Percentiles rank a stretch among this genome's conserved stretches.
Conservation (phyloP, 2,797 vertebrate genomes). For the Tachyglossus aculeatus region DNA sequence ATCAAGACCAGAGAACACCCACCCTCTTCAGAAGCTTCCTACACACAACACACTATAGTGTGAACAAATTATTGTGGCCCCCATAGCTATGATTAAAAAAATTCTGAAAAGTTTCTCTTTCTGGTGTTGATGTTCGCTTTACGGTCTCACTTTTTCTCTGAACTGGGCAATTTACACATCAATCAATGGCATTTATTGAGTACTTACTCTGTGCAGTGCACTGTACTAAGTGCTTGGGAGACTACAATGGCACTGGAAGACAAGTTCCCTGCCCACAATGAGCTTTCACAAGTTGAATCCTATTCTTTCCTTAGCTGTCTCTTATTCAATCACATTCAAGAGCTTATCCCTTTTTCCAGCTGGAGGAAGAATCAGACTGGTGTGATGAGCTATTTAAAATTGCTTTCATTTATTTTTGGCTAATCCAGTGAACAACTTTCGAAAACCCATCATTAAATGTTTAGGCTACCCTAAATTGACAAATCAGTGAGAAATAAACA, state of each 20-base stretch:
- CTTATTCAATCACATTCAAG: no score
- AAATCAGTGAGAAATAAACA: neutral
- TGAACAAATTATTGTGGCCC: neutral
- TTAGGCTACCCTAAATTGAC: neutral
- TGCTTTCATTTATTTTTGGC: neutral
- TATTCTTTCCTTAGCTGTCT: no score
- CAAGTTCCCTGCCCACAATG: no score
- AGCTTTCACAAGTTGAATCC: no score
- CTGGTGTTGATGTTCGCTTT: accelerated
- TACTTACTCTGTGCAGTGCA: no score
- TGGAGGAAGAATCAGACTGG: no score
- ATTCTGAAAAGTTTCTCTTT: accelerated
- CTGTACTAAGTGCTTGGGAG: no score
- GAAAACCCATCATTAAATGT: neutral
- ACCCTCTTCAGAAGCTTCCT: accelerated
- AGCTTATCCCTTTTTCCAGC: no score
- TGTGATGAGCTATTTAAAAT: neutral
- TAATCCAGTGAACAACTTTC: neutral
- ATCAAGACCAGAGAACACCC: neutral
- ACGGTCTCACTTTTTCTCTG: neutral
- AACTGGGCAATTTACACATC: accelerated
- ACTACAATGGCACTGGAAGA: no score
- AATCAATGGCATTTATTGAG: no score
- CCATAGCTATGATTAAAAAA: accelerated
- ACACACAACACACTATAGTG: accelerated